phyloP scores from a whole-genome alignment of 2,113 vertebrate species.

The Anas platyrhynchos region DNA sequence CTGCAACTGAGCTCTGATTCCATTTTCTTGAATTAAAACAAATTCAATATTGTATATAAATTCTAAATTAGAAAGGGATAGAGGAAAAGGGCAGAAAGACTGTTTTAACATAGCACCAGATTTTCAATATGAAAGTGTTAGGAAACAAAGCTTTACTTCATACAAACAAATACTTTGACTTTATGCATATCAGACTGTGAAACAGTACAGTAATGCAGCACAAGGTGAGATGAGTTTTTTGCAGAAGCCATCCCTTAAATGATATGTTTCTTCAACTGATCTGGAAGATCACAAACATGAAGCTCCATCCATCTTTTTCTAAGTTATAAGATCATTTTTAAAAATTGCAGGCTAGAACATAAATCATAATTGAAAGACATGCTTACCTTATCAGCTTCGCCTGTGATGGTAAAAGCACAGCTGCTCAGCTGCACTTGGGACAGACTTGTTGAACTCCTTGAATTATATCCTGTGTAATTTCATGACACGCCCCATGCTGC shows the following conservation, averaged over 20 bases:
- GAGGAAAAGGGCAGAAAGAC: neutral
- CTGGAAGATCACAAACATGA: neutral
- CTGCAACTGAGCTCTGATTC: neutral
- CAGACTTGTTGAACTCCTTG: neutral
- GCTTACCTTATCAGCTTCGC: slow-evolving; percentile 41
- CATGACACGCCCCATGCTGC: neutral
- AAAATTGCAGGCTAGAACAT: neutral
- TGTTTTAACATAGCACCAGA: neutral
- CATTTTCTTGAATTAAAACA: neutral
- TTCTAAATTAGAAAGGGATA: neutral
- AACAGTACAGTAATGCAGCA: neutral
- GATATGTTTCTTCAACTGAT: neutral
- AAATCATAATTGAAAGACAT: neutral
- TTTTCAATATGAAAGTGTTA: neutral
- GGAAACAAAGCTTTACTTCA: neutral
- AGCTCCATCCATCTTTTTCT: neutral
- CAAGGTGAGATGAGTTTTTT: neutral
- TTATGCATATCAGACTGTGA: neutral
- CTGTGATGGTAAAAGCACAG: neutral
- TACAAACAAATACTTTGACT: neutral
- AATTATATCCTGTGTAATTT: slow-evolving; percentile 25
- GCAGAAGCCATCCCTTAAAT: neutral
- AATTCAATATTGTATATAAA: neutral
- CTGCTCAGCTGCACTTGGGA: slow-evolving; percentile 23
- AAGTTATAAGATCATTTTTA: neutral